Conservation (phyloP, 2,113 vertebrate genomes). For the Motacilla alba region DNA sequence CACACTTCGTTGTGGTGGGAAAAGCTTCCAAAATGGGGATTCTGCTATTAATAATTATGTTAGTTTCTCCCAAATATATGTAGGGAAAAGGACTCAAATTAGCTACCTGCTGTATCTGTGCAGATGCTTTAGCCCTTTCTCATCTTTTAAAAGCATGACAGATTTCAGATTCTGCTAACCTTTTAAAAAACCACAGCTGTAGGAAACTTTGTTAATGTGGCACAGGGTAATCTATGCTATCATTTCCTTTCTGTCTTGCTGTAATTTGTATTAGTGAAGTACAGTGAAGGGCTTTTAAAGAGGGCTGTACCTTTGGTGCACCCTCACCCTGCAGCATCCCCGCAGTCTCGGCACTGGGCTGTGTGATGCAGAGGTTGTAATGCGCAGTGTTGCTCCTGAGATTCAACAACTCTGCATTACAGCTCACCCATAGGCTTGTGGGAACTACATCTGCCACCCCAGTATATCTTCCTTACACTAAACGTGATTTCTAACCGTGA, state of each 20-base stretch:
- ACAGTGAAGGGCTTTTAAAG: background rate
- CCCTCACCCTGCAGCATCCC: slow-evolving; percentile 26
- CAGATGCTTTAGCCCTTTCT: background rate
- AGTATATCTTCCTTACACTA: background rate
- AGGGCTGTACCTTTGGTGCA: background rate
- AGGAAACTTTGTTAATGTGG: background rate
- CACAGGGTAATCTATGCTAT: background rate
- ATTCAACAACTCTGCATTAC: slow-evolving; percentile 46
- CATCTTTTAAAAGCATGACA: background rate
- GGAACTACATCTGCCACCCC: background rate
- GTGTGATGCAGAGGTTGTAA: slow-evolving; percentile 43
- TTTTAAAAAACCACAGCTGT: background rate
- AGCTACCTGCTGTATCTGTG: background rate
- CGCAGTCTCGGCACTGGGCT: slow-evolving; percentile 9
- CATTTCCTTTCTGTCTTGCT: background rate
- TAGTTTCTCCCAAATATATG: background rate
- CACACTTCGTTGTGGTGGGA: background rate
- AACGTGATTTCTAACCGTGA: background rate
- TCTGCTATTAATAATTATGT: background rate
- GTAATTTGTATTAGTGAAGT: background rate
- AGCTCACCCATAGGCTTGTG: background rate
- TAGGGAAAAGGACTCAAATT: background rate
- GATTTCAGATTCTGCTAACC: background rate
- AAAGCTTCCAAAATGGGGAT: background rate
- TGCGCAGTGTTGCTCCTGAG: slow-evolving; percentile 15